Evolutionary conservation across 2,113 vertebrate species (phyloP).

Genomic region (Mola mola): DNA sequence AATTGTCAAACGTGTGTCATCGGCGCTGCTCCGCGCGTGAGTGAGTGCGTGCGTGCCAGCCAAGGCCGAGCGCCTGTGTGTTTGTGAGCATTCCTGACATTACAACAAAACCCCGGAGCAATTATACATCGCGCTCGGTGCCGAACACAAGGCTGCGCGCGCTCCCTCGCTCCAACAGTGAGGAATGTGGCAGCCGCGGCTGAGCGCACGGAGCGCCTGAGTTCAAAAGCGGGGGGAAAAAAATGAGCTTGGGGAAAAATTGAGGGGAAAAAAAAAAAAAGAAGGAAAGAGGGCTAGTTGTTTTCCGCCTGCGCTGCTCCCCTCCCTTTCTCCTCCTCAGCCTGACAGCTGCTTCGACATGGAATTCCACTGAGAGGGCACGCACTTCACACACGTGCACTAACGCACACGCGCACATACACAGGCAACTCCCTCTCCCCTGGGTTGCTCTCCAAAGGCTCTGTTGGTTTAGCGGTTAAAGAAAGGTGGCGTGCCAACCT

Average conservation of each 20-base stretch:
- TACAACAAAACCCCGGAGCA: conserved; percentile 70
- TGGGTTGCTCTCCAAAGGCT: conserved; percentile 64
- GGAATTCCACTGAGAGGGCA: conserved; percentile 73
- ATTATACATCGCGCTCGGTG: conserved; percentile 56
- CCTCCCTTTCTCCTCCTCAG: conserved; percentile 72
- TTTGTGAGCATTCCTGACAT: conserved; percentile 70
- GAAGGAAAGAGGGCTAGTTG: conserved; percentile 57
- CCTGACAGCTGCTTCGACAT: conserved; percentile 77
- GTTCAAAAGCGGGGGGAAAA: conserved; percentile 55
- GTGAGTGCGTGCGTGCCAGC: conserved; percentile 21
- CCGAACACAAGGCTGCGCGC: conserved; percentile 31
- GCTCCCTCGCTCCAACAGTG: conserved; percentile 22
- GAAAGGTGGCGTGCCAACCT: conserved; percentile 65
- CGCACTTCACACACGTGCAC: conserved; percentile 26
- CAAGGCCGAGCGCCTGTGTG: conserved; percentile 34
- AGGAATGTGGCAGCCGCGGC: conserved; percentile 71
- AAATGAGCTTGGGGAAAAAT: conserved; percentile 55
- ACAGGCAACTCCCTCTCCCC: conserved; percentile 57
- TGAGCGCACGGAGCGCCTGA: conserved; percentile 52
- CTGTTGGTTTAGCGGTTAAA: conserved; percentile 74
- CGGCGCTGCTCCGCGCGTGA: conserved; percentile 37
- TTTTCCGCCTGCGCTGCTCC: conserved; percentile 70
- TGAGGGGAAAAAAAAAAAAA: conserved; percentile 8
- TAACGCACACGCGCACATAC: conserved; percentile 4
- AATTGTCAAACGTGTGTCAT: conserved; percentile 67